Base-by-base conservation (phyloP, 2,113 vertebrate species). In the Leptosomus discolor region DNA sequence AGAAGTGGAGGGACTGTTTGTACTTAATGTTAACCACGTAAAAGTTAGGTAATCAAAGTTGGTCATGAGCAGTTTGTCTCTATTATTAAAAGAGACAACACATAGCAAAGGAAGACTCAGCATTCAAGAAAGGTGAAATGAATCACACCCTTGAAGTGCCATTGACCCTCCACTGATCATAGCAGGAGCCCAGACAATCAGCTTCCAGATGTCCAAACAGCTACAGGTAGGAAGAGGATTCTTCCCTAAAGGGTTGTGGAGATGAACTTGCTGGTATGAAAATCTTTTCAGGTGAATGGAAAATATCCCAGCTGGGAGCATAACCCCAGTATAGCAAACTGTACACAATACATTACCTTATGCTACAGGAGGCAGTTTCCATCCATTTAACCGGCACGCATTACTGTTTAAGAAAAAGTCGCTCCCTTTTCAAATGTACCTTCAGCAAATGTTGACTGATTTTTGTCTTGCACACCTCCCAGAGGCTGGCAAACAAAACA, bases 321-420 rank as follows among this genome's bases (percentile, higher is more conserved):
- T 22, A 76, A 69, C 34, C 29, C n/a, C n/a, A n/a, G n/a, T n/a
- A n/a, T n/a, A n/a, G n/a, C n/a, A n/a, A n/a, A n/a, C 34, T 32
- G 26, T 30, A 30, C 5, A 13, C 13, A n/a, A 37, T 7, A 56
- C 0, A 0, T 23, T 32, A 41, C 12, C 45, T 21, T 53, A 5
- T 20, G 46, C 65, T 67, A n/a, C 15, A 67, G n/a, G 29, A 45
- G 18, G 37, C 26, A 65, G n/a, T 24, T 81, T 51, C 43, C 63
- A 92, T 12, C 51, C 23, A 46, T 81, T 63, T 58, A 67, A 41
- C 6, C 39, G 51, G 18, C 6, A 2, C 12, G 50, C 4, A 20
- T 54, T n/a, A 50, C 29, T 27, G 15, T 26, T 50, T 21, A 86
- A 86, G 63, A 57, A 50, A 73, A 83, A 69, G 9, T 8, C 12